Conservation (phyloP, 1,140 invertebrate species). For the Brachionus angularis region DNA sequence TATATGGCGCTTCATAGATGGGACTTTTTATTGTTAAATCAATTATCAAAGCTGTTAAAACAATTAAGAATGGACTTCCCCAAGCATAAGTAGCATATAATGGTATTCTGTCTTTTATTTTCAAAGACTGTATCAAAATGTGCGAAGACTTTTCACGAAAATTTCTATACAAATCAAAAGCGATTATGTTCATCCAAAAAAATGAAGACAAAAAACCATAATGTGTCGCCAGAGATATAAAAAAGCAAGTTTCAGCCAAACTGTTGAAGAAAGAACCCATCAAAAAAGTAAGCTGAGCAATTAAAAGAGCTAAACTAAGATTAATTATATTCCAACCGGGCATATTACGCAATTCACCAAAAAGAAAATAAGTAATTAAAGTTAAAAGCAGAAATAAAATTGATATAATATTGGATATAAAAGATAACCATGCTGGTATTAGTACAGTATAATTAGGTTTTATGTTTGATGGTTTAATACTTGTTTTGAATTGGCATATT, state of each 20-base stretch:
- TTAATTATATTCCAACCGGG: conserved; percentile 62
- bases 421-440: conserved; percentile 23
- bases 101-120: conserved; percentile 55
- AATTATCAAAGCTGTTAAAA: conserved; percentile 57
- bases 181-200: conserved; percentile 65
- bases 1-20: background rate
- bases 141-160: conserved; percentile 60
- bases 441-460: background rate
- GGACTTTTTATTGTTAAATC: conserved; percentile 52
- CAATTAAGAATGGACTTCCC: conserved; percentile 60
- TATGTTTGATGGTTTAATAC: background rate
- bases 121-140: conserved; percentile 47
- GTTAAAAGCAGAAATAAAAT: conserved; percentile 49
- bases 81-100: conserved; percentile 62
- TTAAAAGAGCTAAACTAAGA: conserved; percentile 58
- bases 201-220: conserved; percentile 63
- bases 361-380: conserved; percentile 57
- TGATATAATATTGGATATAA: conserved; percentile 47
- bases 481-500: conserved; percentile 15
- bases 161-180: conserved; percentile 66
- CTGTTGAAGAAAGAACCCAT: conserved; percentile 50
- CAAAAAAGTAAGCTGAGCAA: conserved; percentile 60
- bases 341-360: conserved; percentile 60
- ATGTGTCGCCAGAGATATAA: conserved; percentile 59
- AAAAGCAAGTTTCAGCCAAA: conserved; percentile 47